These are phyloP conservation scores for Nixonia krombeini DNA, from an alignment of 1,140 invertebrate species.

Conservation along the genomic window DNA sequence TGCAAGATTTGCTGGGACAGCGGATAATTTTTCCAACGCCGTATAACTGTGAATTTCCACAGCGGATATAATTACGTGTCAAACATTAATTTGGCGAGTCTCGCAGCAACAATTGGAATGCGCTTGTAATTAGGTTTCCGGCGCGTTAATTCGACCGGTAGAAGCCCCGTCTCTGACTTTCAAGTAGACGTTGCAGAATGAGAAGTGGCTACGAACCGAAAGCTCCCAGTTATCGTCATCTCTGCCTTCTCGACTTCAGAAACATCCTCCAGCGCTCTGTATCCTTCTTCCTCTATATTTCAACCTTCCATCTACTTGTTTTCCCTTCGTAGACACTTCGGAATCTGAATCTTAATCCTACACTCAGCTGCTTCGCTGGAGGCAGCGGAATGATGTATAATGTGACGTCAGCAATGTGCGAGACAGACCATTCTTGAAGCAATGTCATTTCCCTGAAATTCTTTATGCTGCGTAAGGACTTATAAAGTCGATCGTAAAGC, in stretches of 20 bases:
- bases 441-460: constrained; percentile 1
- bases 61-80: constrained; percentile 33
- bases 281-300: constrained; percentile 4
- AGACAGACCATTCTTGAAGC: constrained; percentile 6
- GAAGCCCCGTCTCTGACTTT: constrained; percentile 31
- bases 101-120: constrained; percentile 47
- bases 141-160: constrained; percentile 46
- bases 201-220: constrained; percentile 17
- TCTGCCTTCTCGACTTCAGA: constrained; percentile 13
- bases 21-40: neutral
- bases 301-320: neutral
- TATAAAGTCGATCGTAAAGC: neutral
- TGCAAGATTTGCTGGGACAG: neutral
- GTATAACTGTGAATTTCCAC: too few species aligned
- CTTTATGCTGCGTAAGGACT: constrained; percentile 3
- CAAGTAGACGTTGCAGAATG: constrained; percentile 8
- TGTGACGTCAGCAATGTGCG: constrained; percentile 24
- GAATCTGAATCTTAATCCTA: constrained; percentile 12
- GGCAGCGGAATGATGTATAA: constrained; percentile 12
- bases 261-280: constrained; percentile 5
- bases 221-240: constrained; percentile 20
- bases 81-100: constrained; percentile 52
- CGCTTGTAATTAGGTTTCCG: constrained; percentile 49
- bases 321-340: constrained; percentile 5
- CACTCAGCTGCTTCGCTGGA: neutral